phyloP scores from a whole-genome alignment of 2,113 vertebrate genomes.

The Syrmaticus mikado region DNA sequence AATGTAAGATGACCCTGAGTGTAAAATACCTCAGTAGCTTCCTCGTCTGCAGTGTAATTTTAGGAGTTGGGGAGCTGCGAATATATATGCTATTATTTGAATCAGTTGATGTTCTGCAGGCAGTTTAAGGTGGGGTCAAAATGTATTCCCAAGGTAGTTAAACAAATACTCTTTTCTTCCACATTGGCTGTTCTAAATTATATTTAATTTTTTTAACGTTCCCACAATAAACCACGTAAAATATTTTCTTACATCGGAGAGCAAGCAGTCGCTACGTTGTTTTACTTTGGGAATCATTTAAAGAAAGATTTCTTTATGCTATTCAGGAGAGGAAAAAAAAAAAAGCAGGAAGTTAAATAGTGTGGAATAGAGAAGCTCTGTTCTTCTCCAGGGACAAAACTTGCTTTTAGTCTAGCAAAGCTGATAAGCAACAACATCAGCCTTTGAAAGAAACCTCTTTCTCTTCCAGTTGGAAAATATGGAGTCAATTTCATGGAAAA shows the following conservation, averaged over 20 bases:
- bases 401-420: constrained; percentile 6
- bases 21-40: not conserved
- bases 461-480: not conserved
- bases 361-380: not conserved
- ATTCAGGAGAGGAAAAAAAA: not conserved
- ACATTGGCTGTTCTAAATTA: not conserved
- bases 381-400: not conserved
- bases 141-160: constrained; percentile 34
- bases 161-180: constrained; percentile 22
- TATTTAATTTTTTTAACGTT: not conserved
- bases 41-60: not conserved
- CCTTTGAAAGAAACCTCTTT: not conserved
- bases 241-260: constrained; percentile 7
- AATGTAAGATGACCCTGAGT: not conserved
- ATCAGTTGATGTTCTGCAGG: constrained; percentile 44
- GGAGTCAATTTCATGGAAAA: not conserved
- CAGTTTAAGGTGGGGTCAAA: constrained; percentile 31
- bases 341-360: not conserved
- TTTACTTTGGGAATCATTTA: constrained; percentile 25
- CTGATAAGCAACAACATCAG: not conserved
- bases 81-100: constrained; percentile 25
- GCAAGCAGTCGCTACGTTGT: not conserved
- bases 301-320: constrained; percentile 25
- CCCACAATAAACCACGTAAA: not conserved
- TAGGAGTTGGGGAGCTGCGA: not conserved